Conservation (phyloP, 2,888 invertebrate species). For the Eupithecia tripunctaria region DNA sequence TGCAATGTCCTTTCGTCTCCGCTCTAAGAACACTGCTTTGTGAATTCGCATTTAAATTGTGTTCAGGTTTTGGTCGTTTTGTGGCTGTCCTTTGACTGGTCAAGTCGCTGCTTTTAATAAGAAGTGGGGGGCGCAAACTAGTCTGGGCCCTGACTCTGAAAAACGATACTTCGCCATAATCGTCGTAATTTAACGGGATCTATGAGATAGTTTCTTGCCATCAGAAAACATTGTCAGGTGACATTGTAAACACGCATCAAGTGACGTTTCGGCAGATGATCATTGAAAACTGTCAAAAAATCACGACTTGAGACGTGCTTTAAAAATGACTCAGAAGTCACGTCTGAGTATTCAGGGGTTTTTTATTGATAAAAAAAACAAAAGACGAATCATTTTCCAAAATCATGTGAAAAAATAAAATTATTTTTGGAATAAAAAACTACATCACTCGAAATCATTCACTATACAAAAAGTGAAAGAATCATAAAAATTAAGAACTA, state of each 20-base stretch:
- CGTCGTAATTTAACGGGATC: neutral
- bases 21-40: slow-evolving; percentile 9
- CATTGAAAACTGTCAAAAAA: too few species aligned
- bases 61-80: slow-evolving; percentile 79
- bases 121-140: neutral
- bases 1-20: neutral
- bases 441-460: neutral
- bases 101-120: slow-evolving; percentile 73
- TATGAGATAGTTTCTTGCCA: neutral
- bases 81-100: slow-evolving; percentile 73
- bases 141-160: neutral
- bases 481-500: neutral
- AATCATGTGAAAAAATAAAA: neutral
- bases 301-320: too few species aligned
- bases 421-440: neutral
- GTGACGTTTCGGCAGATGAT: too few species aligned
- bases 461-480: neutral
- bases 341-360: too few species aligned
- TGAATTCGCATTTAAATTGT: slow-evolving; percentile 82
- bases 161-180: neutral
- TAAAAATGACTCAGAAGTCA: too few species aligned
- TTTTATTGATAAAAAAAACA: neutral
- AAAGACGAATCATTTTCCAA: neutral
- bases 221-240: too few species aligned
- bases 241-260: neutral